A percentile compares a stretch with the other conserved stretches of the same genome.
Conservation (phyloP, 2,888 invertebrate species). For the Alloscopus bannaensis region DNA sequence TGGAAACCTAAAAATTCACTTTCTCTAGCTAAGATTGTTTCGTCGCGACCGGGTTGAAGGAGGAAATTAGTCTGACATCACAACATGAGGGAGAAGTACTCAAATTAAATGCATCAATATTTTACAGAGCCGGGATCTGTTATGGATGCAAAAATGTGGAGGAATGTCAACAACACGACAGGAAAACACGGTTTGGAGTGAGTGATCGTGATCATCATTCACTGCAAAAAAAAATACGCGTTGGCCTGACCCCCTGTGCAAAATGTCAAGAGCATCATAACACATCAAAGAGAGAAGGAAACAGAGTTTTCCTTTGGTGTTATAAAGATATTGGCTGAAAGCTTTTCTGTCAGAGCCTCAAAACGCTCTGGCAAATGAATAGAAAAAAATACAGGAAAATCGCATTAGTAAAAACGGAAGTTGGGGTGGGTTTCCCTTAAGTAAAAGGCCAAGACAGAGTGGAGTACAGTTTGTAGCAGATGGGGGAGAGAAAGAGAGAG, state of each 20-base stretch:
- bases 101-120: too few relatives aligned
- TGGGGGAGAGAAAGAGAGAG: conserved; percentile 20
- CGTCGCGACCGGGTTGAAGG: too few relatives aligned
- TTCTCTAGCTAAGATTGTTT: too few relatives aligned
- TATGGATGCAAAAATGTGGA: too few relatives aligned
- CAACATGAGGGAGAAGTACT: too few relatives aligned
- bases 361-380: conserved; percentile 40
- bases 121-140: too few relatives aligned
- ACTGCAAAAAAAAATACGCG: conserved; percentile 8
- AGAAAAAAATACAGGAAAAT: conserved; percentile 60
- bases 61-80: too few relatives aligned
- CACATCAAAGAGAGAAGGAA: too few relatives aligned
- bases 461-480: conserved; percentile 32
- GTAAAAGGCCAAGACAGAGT: not conserved
- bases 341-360: conserved; percentile 19
- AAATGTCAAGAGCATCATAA: conserved; percentile 35
- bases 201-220: conserved; percentile 6
- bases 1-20: too few relatives aligned
- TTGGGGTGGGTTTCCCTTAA: conserved; percentile 38
- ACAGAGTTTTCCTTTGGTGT: not conserved
- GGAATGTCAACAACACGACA: not conserved
- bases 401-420: conserved; percentile 59
- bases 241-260: conserved; percentile 32
- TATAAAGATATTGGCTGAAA: conserved; percentile 34
- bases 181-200: too few relatives aligned